A percentile compares a stretch with the other conserved stretches of the same genome.
Evolutionary conservation across 2,113 vertebrate species (phyloP).

Genomic region (Eubucco bourcierii): DNA sequence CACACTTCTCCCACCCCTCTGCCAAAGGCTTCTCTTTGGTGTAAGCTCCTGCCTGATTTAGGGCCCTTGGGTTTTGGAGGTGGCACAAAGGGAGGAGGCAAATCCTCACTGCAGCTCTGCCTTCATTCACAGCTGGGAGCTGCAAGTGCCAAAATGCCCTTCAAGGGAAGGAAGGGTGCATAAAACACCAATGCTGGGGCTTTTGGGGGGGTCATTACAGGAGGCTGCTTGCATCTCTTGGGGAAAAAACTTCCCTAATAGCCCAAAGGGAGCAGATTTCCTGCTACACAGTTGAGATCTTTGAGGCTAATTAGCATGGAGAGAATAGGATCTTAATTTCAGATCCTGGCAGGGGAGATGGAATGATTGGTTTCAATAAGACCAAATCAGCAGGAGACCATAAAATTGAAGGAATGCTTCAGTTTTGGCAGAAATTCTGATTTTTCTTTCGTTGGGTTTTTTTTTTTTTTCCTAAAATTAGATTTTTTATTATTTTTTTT

Average conservation of each 20-base stretch:
- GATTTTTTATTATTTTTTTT: background rate
- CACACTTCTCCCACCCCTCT: background rate
- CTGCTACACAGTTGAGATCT: background rate
- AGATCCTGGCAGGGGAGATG: background rate
- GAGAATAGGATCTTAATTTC: background rate
- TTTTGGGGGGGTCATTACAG: background rate
- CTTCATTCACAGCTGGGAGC: background rate
- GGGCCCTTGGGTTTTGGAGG: background rate
- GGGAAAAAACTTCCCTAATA: background rate
- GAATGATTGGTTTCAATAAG: background rate
- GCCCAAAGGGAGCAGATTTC: background rate
- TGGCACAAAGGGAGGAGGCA: background rate
- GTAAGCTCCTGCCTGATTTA: background rate
- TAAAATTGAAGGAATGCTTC: background rate
- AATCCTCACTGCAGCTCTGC: background rate
- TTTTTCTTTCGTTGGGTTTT: background rate
- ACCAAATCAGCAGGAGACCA: background rate
- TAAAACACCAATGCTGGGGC: background rate
- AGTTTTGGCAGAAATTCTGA: background rate
- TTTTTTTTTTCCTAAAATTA: background rate
- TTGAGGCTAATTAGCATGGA: background rate
- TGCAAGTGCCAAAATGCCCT: background rate
- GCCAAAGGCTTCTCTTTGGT: too few species aligned
- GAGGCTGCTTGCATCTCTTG: background rate
- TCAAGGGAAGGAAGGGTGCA: background rate